Conservation (phyloP, 1,140 invertebrate species). For the Musca vetustissima region DNA sequence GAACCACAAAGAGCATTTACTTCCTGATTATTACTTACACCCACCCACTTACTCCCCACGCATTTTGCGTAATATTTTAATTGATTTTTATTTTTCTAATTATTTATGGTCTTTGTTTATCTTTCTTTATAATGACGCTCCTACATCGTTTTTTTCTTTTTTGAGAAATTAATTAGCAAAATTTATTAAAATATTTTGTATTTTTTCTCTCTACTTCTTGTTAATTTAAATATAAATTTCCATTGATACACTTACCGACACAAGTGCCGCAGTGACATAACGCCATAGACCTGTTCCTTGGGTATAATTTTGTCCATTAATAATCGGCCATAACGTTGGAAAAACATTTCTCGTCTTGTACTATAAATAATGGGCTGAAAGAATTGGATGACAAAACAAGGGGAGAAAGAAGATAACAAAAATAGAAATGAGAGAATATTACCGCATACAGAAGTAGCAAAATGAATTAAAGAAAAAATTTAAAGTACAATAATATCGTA, state of each 20-base stretch:
- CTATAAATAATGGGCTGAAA: conserved; percentile 46
- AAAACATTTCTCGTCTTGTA: conserved; percentile 59
- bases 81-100: too few species aligned
- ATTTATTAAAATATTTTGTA: too few species aligned
- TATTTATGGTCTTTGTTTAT: too few species aligned
- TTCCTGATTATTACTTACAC: too few species aligned
- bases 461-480: neutral
- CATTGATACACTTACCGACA: conserved; percentile 52
- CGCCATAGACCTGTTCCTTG: conserved; percentile 51
- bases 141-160: too few species aligned
- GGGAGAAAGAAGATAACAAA: neutral
- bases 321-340: conserved; percentile 67
- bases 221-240: too few species aligned
- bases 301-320: conserved; percentile 63
- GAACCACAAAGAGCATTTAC: too few species aligned
- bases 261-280: conserved; percentile 62
- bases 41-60: too few species aligned
- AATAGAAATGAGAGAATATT: neutral
- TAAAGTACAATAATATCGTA: neutral
- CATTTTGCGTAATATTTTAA: too few species aligned
- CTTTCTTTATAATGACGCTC: too few species aligned
- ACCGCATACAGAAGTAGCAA: neutral
- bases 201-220: too few species aligned
- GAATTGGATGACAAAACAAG: neutral
- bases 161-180: too few species aligned